Evolutionary conservation across 1,140 invertebrate species (phyloP).

Genomic region (Drosophila jambulina): DNA sequence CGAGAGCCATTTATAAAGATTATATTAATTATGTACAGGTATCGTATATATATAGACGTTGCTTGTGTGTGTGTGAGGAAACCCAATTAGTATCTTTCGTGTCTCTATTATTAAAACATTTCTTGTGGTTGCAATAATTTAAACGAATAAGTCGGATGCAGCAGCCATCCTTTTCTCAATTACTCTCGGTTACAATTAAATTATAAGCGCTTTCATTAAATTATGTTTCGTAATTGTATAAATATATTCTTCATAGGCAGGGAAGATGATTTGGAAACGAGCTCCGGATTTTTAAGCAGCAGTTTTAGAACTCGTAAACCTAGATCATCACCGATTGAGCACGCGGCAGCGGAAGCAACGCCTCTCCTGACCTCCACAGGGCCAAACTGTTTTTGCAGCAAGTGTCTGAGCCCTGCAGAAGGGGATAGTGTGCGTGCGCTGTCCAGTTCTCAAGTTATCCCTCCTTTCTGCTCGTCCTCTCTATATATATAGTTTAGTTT

Average conservation of each 20-base stretch:
- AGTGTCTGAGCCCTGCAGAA: constrained; percentile 13
- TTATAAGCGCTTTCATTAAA: constrained; percentile 83
- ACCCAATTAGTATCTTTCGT: constrained; percentile 62
- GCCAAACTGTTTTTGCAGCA: constrained; percentile 41
- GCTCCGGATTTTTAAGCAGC: constrained; percentile 37
- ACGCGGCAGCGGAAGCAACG: background rate
- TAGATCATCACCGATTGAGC: background rate
- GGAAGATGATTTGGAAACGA: background rate
- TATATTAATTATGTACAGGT: constrained; percentile 78
- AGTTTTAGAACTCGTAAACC: constrained; percentile 11
- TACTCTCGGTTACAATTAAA: constrained; percentile 68
- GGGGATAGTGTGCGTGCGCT: background rate
- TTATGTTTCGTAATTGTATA: constrained; percentile 69
- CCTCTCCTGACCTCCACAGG: background rate
- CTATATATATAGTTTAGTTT: constrained; percentile 58
- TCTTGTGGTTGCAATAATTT: constrained; percentile 75
- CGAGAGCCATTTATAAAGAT: constrained; percentile 61
- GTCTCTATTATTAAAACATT: constrained; percentile 54
- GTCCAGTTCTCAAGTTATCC: background rate
- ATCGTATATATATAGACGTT: constrained; percentile 43
- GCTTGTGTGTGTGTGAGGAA: constrained; percentile 51
- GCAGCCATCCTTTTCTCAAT: constrained; percentile 22
- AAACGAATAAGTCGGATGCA: constrained; percentile 59
- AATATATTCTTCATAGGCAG: constrained; percentile 30
- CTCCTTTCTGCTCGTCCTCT: constrained; percentile 20